Evolutionary conservation across 2,797 vertebrate genomes (phyloP), one percentile per base, ranked within the genome.

Genomic region (Tinamus major): DNA sequence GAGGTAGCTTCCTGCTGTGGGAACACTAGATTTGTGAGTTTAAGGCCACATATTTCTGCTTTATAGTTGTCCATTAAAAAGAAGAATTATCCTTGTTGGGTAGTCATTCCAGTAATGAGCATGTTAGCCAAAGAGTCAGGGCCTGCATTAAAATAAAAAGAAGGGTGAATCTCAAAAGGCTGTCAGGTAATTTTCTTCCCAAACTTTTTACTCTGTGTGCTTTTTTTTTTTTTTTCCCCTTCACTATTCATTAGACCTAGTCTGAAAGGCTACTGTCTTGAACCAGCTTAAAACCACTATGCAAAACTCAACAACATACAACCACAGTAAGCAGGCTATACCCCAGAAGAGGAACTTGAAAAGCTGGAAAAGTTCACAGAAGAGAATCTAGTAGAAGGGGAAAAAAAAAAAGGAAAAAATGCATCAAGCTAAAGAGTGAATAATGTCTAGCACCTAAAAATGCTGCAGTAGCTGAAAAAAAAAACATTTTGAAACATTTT

Each of bases 71-170:
- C 21, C 10, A 2, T 4, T 72, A 62, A 56, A 21, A 46, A 10
- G 26, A 23, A 48, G 20, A 42, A 24, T 12, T 20, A 31, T 68
- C 35, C 7, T 82, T 10, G 19, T 42, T 56, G 24, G 41, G 37
- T 31, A 74, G 7, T 64, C 13, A 11, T 4, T 63, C 44, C 58
- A n/a, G 4, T 19, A 61, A 59, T 0, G 0, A 81, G 4, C 2
- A 1, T 35, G 1, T 78, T 79, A 8, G 71, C 3, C 0, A 27
- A 19, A 81, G 11, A 72, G 61, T 58, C 13, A 8, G 48, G 81
- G 15, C 3, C 44, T 53, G 19, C 29, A 76, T 64, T 77, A 23
- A 26, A 31, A 39, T 41, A 15, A 39, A n/a, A 49, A 8, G 23
- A 29, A 56, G 10, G 2, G 18, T 55, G 12, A 68, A 68, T 81